phyloP scores from a whole-genome alignment of 2,113 vertebrate genomes.

The Oreotrochilus melanogaster region DNA sequence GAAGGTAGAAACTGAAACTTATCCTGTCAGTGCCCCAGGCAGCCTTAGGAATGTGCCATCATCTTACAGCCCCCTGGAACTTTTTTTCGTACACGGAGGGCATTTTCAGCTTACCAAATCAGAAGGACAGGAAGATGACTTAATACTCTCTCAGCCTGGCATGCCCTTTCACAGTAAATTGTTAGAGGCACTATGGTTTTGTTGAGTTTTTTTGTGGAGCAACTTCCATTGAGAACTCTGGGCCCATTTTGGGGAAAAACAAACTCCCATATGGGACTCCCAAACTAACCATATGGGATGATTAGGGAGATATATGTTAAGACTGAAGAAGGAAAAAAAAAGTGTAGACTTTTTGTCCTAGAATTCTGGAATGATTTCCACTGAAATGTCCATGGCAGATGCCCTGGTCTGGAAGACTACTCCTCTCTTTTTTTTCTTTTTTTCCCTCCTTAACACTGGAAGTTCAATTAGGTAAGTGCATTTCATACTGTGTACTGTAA shows the following conservation, averaged over 20 bases:
- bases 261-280: too few species aligned
- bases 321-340: not conserved
- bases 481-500: not conserved
- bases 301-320: not conserved
- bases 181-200: not conserved
- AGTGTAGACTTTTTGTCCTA: not conserved
- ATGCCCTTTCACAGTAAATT: not conserved
- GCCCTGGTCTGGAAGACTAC: not conserved
- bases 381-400: not conserved
- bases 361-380: not conserved
- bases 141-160: not conserved
- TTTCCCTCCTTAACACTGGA: not conserved
- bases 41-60: not conserved
- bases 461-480: not conserved
- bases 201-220: not conserved
- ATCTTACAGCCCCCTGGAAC: not conserved
- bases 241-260: not conserved
- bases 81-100: not conserved
- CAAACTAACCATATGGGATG: not conserved
- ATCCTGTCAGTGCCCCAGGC: not conserved
- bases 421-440: too few species aligned
- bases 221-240: not conserved
- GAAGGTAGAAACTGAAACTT: not conserved
- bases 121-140: not conserved
- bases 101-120: not conserved